Evolutionary conservation across 2,113 vertebrate species (phyloP), one percentile per base, ranked within the genome.

Genomic region (Pavo muticus): DNA sequence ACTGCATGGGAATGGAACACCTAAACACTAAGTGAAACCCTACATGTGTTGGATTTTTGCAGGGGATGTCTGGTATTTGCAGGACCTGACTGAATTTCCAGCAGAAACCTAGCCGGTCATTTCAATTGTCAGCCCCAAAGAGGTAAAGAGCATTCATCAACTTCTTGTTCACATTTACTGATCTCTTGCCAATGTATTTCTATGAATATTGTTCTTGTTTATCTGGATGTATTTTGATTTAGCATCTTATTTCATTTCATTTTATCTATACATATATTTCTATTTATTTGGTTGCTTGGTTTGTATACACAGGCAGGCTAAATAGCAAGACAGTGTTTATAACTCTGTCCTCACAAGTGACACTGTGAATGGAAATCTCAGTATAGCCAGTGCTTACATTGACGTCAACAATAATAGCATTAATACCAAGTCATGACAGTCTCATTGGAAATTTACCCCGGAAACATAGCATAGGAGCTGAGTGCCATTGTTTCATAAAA

Each of bases 101-200:
- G 72, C 0, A 2, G 71, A 77, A 96, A 63, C 42, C 88, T 96
- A 95, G 71, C 54, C 61, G 87, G 73, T 90, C 76, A 95, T 97
- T 97, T 94, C 45, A 88, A 78, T 93, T 95, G 94, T 96, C 95
- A 97, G 57, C 37, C 76, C 70, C 12, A 57, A 29, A 42, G 45
- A 96, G 56, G 54, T 96, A 97, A 97, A 95, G 88, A 96, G 93
- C 96, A 97, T 97, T 95, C 95, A 97, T 97, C 95, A 97, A 48
- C 19, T 89, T 59, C 67, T 79, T 29, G 2, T 96, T 96, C 91
- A 84, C 64, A 94, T 95, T 94, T 85, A 90, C 54, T 94, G 82
- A 95, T 93, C 48, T 95, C 63, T 93, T 80, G 90, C 71, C 48
- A 83, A 39, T 75, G 16, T 8, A 52, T 94, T 94, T 95, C 76